phyloP scores from a whole-genome alignment of 2,888 invertebrate genomes.

The Merodon equestris region DNA sequence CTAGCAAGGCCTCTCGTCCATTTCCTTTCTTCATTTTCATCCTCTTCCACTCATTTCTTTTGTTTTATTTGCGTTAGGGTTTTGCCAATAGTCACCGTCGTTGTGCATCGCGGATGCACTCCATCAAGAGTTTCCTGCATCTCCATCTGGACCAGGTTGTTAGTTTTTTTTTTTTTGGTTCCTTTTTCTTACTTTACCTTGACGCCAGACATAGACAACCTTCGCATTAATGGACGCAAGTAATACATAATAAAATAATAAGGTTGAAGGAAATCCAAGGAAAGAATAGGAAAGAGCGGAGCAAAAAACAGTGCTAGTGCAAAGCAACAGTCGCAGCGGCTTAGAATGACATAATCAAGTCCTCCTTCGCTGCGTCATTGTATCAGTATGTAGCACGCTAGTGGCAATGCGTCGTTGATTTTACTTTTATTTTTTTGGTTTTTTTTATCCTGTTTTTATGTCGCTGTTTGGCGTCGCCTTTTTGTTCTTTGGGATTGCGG shows the following conservation, averaged over 20 bases:
- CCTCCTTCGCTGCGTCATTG: slow-evolving; percentile 57
- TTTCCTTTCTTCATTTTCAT: not conserved
- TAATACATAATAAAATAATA: slow-evolving; percentile 58
- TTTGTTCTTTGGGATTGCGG: slow-evolving; percentile 36
- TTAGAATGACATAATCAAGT: slow-evolving; percentile 68
- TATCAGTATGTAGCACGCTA: slow-evolving; percentile 11
- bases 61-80: slow-evolving; percentile 21
- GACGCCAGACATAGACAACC: slow-evolving; percentile 68
- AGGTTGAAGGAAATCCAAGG: slow-evolving; percentile 21
- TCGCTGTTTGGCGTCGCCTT: no score
- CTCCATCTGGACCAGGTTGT: slow-evolving; percentile 60
- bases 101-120: slow-evolving; percentile 52
- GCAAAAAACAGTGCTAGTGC: not conserved
- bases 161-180: slow-evolving; percentile 28
- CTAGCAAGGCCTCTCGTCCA: slow-evolving; percentile 44
- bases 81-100: slow-evolving; percentile 41
- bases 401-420: slow-evolving; percentile 25
- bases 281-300: slow-evolving; percentile 11
- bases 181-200: slow-evolving; percentile 37
- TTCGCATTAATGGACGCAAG: slow-evolving; percentile 60
- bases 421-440: slow-evolving; percentile 1
- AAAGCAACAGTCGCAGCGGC: slow-evolving; percentile 34
- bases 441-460: slow-evolving; percentile 22
- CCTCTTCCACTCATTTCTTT: slow-evolving; percentile 3
- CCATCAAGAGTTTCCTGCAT: slow-evolving; percentile 1